Base-by-base conservation (phyloP, 2,888 invertebrate species). In the Omphaloscelis lunosa region DNA sequence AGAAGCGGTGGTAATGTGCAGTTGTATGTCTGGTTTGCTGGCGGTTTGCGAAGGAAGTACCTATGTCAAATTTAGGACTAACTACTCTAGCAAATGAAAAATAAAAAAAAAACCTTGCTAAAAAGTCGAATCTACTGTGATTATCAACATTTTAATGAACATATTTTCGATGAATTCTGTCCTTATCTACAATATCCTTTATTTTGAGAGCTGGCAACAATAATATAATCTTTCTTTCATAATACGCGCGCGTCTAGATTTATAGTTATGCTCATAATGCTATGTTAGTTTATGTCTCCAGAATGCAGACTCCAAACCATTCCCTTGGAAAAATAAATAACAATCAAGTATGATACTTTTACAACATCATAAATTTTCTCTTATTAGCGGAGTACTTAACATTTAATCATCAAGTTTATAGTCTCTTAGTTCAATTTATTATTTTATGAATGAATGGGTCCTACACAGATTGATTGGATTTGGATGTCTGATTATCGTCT, bases 311-410 rank as follows among this genome's bases (percentile, higher is more conserved):
- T 20, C 34, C 11, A 62, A 56, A 29, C 34, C 27, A 66, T 69
- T 70, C 39, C 20, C 34, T 62, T 67, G 15, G 15, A 34, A 72
- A 67, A 85, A 82, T 85, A 82, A 78, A 70, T 70, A 73, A 80
- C 66, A 79, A 76, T 72, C 71, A 77, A 72, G 56, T 27, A 59
- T 62, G 76, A 79, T 72, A 79, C 41, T 65, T 77, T 77, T 53
- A 86, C 68, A n/a, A 51, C 75, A 20, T 71, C 73, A 74, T 77
- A 67, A 75, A 72, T 75, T 72, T 67, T 66, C 70, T 62, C 34
- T 74, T 69, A 76, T 80, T 80, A 77, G 51, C 62, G 2, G 23
- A 79, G 74, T 72, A 63, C 65, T 77, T 65, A 69, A 75, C 20
- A 58, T 75, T 83, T 75, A 68, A 81, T 85, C 73, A 69, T 68